Conservation (phyloP, 2,797 vertebrate species). For the Mus spretus region DNA sequence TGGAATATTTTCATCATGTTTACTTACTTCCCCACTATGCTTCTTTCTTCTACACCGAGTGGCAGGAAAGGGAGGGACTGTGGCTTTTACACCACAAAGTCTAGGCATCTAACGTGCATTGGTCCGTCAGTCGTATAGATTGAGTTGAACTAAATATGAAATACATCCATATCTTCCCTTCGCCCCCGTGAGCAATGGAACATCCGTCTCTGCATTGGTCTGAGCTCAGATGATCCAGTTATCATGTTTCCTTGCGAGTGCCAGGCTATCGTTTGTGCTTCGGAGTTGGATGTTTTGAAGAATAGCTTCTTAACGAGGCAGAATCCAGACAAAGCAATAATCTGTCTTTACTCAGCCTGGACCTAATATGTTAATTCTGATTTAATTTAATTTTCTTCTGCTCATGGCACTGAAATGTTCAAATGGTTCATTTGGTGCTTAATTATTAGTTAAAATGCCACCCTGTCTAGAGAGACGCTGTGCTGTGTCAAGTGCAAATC, state of each 20-base stretch:
- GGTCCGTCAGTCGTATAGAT: neutral
- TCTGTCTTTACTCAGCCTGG: constrained; percentile 84
- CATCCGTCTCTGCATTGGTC: constrained; percentile 61
- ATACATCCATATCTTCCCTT: neutral
- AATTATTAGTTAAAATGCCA: constrained; percentile 87
- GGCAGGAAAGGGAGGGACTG: neutral
- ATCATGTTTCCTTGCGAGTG: constrained; percentile 77
- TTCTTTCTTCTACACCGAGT: neutral
- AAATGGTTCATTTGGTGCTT: constrained; percentile 89
- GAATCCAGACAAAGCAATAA: constrained; percentile 83
- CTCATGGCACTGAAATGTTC: constrained; percentile 85
- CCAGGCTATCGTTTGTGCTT: constrained; percentile 73
- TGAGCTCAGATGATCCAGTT: constrained; percentile 73
- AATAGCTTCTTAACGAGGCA: constrained; percentile 79
- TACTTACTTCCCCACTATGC: neutral
- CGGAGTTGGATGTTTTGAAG: constrained; percentile 76
- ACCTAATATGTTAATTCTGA: constrained; percentile 86
- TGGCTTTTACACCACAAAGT: neutral
- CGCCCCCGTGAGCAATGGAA: constrained; percentile 53
- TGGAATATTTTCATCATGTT: constrained; percentile 12
- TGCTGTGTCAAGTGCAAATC: constrained; percentile 80
- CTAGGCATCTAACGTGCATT: neutral
- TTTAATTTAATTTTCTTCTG: constrained; percentile 88
- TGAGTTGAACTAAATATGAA: constrained; percentile 48
- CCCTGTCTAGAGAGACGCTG: constrained; percentile 77